Evolutionary conservation across 35 echinoderm and acorn worm genomes (phyloP).

Genomic region (Patiria miniata): DNA sequence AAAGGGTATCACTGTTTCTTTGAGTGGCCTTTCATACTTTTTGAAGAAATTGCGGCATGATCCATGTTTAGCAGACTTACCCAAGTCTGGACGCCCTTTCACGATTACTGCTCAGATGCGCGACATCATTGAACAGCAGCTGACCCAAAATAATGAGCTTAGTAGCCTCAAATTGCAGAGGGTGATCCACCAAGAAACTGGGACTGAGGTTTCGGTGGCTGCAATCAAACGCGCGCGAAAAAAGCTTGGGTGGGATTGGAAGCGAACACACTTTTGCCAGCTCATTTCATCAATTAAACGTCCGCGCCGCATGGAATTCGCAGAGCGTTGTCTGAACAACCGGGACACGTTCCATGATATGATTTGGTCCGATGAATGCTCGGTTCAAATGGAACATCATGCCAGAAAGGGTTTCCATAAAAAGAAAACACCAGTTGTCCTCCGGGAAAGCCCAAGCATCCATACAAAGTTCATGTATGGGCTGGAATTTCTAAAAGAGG

Average conservation of each 20-base stretch:
- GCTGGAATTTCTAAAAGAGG: constrained; percentile 39
- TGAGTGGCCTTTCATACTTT: not conserved
- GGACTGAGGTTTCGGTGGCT: not conserved
- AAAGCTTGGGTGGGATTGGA: constrained; percentile 35
- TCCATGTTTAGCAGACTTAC: not conserved
- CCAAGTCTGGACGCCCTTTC: not conserved
- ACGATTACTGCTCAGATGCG: too few relatives aligned
- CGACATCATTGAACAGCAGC: not conserved
- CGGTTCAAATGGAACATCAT: constrained; percentile 53
- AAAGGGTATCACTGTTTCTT: not conserved
- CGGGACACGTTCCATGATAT: constrained; percentile 55
- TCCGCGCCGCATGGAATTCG: not conserved
- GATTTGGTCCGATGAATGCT: constrained; percentile 65
- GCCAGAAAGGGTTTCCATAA: constrained; percentile 18
- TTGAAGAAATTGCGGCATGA: not conserved
- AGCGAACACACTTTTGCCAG: constrained; percentile 30
- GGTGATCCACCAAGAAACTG: not conserved
- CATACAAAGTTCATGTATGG: constrained; percentile 43
- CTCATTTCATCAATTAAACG: not conserved
- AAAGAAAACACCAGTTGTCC: constrained; percentile 13
- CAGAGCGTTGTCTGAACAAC: not conserved
- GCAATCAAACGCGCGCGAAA: constrained; percentile 32
- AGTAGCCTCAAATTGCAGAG: not conserved
- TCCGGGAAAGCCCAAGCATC: constrained; percentile 34
- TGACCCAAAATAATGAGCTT: not conserved